Base-by-base conservation (phyloP, 1,140 invertebrate species). In the Archivesica marissinica region DNA sequence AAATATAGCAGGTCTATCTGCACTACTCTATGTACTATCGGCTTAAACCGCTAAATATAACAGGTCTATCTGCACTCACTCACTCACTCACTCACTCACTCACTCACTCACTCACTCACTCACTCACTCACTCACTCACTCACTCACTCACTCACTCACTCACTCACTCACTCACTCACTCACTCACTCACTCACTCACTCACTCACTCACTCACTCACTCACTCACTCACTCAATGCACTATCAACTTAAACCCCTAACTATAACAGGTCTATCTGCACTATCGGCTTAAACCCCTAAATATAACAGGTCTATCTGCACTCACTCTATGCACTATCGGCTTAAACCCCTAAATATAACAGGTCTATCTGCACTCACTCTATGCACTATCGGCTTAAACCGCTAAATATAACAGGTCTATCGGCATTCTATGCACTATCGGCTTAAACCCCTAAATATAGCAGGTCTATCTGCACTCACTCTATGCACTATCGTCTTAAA, bases 111-210 rank as follows among this genome's bases (percentile, higher is more conserved):
- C 30, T 50, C 84, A 56, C 77, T 64, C 84, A 72, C 59, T 28
- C 77, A n/a, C 66, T 38, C 78, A 52, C 44, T 84, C 84, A 86
- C 84, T 83, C 84, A 68, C 66, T 33, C 78, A 86, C 61, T 70
- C 79, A 82, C 80, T 70, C 80, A 82, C 80, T 38, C 30, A 28
- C 61, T 84, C 66, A 33, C 59, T 44, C 50, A 30, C 64, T 47
- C 54, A 1, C 83, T 50, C 41, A 30, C 23, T 50, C 41, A n/a
- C 44, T 38, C 44, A 35, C 64, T 44, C 81, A 2, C 81, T 28
- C 72, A 25, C 70, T 76, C 70, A 35, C 30, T 50, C 35, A 68
- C 70, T 50, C 30, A 15, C 28, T 80, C 41, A 59, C 76, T 59
- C 47, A 28, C 47, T 50, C 52, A 56, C 81, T 84, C 28, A 38